Conservation (phyloP, 2,113 vertebrate species). For the human region GRCh38 chr1:57895501-57896000, state of each 20-base stretch:
- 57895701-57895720: neutral
- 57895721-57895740: rapidly evolving
- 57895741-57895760: neutral
- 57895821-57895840: neutral
- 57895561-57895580: neutral
- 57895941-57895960: neutral
- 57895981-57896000: neutral
- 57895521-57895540: neutral
- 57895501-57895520: neutral
- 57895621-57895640: neutral
- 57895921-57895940: neutral
- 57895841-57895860: neutral
- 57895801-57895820: neutral
- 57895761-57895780: neutral
- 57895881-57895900: neutral
- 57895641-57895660: neutral
- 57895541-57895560: neutral
- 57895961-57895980: neutral
- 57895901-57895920: neutral
- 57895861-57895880: neutral
- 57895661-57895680: neutral
- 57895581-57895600: neutral
- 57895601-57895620: neutral
- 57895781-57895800: neutral
- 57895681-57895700: neutral